Conservation (phyloP, 2,797 vertebrate genomes). For the Melanotaenia trifasciata region DNA sequence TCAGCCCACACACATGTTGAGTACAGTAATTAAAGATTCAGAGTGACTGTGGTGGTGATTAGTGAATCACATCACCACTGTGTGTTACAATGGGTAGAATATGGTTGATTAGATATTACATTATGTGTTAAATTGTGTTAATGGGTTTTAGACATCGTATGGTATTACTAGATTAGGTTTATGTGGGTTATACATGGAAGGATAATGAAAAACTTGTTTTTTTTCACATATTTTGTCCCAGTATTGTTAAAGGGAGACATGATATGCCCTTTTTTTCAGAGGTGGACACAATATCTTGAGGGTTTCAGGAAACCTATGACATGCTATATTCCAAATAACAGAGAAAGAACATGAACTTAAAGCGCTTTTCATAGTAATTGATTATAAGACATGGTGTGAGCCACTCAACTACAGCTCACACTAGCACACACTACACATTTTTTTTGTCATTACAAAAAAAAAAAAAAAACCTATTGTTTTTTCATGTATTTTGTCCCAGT, state of each 20-base stretch:
- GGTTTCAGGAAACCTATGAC: neutral
- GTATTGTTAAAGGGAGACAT: neutral
- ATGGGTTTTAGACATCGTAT: slow-evolving; percentile 36
- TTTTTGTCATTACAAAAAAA: too few relatives aligned
- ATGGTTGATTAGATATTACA: slow-evolving; percentile 60
- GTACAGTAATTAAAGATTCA: slow-evolving; percentile 60
- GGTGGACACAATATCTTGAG: neutral
- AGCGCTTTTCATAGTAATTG: neutral
- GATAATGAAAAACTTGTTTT: neutral
- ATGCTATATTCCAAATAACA: neutral
- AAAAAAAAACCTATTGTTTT: too few relatives aligned
- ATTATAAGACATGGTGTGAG: neutral
- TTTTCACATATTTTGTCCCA: neutral
- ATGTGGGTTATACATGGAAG: slow-evolving; percentile 15
- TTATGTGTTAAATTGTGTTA: slow-evolving; percentile 60
- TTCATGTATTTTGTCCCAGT: too few relatives aligned
- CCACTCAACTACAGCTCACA: too few relatives aligned
- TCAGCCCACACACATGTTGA: slow-evolving; percentile 37
- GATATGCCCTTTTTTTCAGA: neutral
- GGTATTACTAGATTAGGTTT: slow-evolving; percentile 11
- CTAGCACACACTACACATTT: too few relatives aligned
- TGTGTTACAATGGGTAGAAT: slow-evolving; percentile 58
- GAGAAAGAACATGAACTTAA: too few relatives aligned
- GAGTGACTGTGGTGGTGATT: slow-evolving; percentile 62
- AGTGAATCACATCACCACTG: slow-evolving; percentile 57